Evolutionary conservation across 37 sponge, comb jelly and placozoan genomes (phyloP).

Genomic region (Agelas oroides): DNA sequence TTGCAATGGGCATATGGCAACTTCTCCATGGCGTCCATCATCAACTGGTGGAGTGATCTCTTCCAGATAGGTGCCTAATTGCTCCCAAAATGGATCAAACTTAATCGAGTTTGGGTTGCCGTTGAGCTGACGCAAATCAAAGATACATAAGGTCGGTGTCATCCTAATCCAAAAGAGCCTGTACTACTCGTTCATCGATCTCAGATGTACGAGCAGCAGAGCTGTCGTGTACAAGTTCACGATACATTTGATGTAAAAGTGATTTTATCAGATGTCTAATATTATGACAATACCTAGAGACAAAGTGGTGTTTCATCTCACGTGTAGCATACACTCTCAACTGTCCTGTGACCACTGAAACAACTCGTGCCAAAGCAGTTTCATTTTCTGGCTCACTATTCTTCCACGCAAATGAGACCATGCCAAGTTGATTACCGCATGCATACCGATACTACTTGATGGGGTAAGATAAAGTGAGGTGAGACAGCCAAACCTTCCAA

Average conservation of each 20-base stretch:
- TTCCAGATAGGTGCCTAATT: not conserved
- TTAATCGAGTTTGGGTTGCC: not conserved
- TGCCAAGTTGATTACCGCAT: not conserved
- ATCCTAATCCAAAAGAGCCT: not conserved
- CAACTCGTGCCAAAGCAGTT: not conserved
- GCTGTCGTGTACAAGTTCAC: not conserved
- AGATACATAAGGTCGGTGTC: not conserved
- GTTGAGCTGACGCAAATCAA: conserved; percentile 1
- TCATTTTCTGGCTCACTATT: not conserved
- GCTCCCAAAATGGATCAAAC: not conserved
- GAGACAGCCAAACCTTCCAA: too few species aligned
- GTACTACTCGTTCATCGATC: conserved; percentile 2
- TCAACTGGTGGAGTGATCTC: conserved; percentile 11
- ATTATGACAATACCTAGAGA: not conserved
- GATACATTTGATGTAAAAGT: not conserved
- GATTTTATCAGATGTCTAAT: not conserved
- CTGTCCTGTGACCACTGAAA: not conserved
- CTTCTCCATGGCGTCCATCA: conserved; percentile 15
- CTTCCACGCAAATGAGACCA: not conserved
- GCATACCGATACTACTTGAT: too few species aligned
- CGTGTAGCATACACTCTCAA: not conserved
- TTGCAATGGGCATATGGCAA: conserved; percentile 18
- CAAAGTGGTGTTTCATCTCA: not conserved
- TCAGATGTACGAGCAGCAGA: not conserved
- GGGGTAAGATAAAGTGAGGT: too few species aligned